phyloP scores from a whole-genome alignment of 2,797 vertebrate genomes.

The Choloepus didactylus region DNA sequence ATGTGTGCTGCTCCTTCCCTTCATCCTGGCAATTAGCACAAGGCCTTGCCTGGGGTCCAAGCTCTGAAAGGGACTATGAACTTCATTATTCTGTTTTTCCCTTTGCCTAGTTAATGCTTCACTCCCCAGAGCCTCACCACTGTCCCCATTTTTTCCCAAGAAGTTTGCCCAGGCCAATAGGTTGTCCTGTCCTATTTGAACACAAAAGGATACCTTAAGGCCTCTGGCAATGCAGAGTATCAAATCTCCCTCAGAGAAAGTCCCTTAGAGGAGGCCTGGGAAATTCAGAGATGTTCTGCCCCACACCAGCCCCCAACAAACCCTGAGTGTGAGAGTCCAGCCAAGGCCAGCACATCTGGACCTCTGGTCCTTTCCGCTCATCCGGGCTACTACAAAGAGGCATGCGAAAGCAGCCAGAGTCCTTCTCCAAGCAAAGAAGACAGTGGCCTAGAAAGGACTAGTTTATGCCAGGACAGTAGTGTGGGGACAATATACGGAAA shows the following conservation, averaged over 20 bases:
- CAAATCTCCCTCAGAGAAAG: neutral
- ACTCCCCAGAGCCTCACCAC: neutral
- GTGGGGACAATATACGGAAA: neutral
- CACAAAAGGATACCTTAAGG: neutral
- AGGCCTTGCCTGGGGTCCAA: neutral
- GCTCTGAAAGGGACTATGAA: neutral
- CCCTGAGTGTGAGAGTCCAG: neutral
- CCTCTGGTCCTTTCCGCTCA: neutral
- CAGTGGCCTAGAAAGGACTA: neutral
- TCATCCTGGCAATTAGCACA: slow-evolving; percentile 40
- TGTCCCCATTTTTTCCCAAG: neutral
- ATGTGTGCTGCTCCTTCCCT: neutral
- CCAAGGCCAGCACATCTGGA: neutral
- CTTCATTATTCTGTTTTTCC: neutral
- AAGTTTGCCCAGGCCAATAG: neutral
- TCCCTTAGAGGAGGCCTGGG: neutral
- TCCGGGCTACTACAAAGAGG: neutral
- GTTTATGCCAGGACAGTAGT: neutral
- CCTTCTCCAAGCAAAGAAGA: slow-evolving; percentile 8
- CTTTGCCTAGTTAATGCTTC: neutral
- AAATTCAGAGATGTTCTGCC: neutral
- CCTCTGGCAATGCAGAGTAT: neutral
- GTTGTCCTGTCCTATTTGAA: neutral
- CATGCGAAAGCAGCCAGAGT: neutral
- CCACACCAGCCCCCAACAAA: neutral